phyloP scores from a whole-genome alignment of 1,140 invertebrate species.

The Ladona fulva region DNA sequence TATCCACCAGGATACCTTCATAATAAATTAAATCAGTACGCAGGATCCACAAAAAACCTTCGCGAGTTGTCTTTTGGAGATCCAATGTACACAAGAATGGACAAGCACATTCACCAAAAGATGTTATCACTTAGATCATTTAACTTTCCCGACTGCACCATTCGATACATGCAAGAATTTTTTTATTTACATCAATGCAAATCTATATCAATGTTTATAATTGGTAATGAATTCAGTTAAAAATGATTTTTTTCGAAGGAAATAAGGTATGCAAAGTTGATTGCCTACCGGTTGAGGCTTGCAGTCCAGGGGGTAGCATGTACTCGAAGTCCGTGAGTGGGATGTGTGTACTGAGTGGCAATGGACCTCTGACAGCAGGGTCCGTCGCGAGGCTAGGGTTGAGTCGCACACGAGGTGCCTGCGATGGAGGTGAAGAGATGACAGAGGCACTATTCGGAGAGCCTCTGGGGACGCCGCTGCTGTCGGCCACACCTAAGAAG shows the following conservation, averaged over 20 bases:
- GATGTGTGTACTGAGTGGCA: constrained; percentile 15
- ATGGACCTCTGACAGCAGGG: constrained; percentile 51
- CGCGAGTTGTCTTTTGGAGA: no score
- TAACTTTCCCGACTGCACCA: no score
- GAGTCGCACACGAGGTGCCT: constrained; percentile 54
- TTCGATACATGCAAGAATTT: no score
- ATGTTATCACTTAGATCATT: no score
- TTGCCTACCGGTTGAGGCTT: constrained; percentile 26
- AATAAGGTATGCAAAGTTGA: background rate
- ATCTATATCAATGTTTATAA: no score
- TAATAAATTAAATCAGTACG: no score
- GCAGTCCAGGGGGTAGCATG: constrained; percentile 16
- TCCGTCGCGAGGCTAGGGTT: constrained; percentile 70
- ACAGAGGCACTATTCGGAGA: background rate
- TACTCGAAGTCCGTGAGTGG: constrained; percentile 21
- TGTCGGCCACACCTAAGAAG: background rate
- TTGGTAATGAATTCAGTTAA: no score
- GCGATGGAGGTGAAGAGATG: background rate
- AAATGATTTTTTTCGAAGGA: background rate
- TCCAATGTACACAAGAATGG: no score
- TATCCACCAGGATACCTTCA: no score
- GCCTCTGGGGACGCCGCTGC: background rate
- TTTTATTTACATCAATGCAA: no score
- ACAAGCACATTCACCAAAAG: no score
- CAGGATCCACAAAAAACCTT: no score